Evolutionary conservation across 1,140 invertebrate species (phyloP).

Genomic region (Frieseomelitta varia): DNA sequence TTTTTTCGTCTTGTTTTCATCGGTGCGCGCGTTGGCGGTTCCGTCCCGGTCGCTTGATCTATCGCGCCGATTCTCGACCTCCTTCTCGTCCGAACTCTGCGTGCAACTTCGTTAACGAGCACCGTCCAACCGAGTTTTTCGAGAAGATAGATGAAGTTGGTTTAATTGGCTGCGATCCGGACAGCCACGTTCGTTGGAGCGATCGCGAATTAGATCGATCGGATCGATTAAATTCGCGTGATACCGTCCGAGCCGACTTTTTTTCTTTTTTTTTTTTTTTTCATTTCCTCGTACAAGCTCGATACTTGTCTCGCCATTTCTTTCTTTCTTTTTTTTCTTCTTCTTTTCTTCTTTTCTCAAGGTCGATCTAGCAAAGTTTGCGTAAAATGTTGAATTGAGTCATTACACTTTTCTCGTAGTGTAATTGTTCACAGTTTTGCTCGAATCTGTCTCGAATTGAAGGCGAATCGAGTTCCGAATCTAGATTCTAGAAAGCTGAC

Average conservation of each 20-base stretch:
- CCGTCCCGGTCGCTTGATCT: conserved; percentile 16
- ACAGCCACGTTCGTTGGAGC: neutral
- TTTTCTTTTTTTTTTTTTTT: too few relatives aligned
- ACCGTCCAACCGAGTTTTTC: neutral
- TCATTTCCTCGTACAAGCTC: conserved; percentile 1
- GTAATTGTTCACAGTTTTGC: too few relatives aligned
- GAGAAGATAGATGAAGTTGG: neutral
- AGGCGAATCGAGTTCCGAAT: too few relatives aligned
- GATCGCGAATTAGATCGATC: neutral
- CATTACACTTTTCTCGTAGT: too few relatives aligned
- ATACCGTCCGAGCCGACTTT: neutral
- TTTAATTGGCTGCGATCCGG: neutral
- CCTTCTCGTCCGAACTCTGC: neutral
- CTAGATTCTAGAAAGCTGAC: too few relatives aligned
- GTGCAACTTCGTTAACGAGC: neutral
- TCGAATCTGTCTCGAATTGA: too few relatives aligned
- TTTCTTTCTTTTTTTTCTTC: too few relatives aligned
- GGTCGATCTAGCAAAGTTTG: neutral
- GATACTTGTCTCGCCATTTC: conserved; percentile 5
- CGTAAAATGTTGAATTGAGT: too few relatives aligned
- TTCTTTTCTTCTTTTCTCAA: too few relatives aligned
- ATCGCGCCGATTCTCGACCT: conserved; percentile 6
- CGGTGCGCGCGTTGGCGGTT: conserved; percentile 23
- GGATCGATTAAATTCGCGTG: neutral
- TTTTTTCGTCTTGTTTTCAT: neutral